A percentile compares a stretch with the other conserved stretches of the same genome.
phyloP scores from a whole-genome alignment of 2,797 vertebrate species.

The Pachyuromys duprasi region DNA sequence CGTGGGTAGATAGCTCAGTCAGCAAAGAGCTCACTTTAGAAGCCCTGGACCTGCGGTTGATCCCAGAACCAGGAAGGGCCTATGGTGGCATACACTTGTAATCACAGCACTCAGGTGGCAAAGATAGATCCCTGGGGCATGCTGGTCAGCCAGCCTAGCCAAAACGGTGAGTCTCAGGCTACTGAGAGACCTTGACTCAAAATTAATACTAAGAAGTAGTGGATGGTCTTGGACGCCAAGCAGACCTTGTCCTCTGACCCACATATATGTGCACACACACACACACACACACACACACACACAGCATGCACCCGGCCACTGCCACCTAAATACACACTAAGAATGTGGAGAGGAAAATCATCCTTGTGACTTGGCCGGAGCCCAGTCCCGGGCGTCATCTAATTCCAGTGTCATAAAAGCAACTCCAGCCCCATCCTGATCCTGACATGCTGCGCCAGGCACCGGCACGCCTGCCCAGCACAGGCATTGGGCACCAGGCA shows the following conservation, averaged over 20 bases:
- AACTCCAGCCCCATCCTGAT: neutral
- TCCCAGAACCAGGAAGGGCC: neutral
- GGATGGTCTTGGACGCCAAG: neutral
- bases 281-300: neutral
- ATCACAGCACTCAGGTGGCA: neutral
- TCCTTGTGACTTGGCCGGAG: neutral
- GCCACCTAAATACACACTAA: neutral
- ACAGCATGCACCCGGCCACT: neutral
- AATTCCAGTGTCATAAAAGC: slow-evolving; percentile 2
- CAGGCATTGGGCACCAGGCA: neutral
- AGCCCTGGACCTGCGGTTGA: neutral
- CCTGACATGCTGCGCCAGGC: neutral
- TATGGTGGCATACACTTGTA: neutral
- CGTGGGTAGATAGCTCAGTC: neutral
- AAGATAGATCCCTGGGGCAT: neutral
- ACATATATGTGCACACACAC: neutral
- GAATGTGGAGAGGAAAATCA: neutral
- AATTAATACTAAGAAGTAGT: neutral
- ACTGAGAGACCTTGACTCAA: neutral
- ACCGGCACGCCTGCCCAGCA: neutral
- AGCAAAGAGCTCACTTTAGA: neutral
- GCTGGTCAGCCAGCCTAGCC: neutral
- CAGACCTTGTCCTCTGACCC: neutral
- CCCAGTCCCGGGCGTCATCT: neutral
- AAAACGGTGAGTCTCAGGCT: neutral